phyloP scores from a whole-genome alignment of 2,888 invertebrate genomes.

The Fragum sueziense region DNA sequence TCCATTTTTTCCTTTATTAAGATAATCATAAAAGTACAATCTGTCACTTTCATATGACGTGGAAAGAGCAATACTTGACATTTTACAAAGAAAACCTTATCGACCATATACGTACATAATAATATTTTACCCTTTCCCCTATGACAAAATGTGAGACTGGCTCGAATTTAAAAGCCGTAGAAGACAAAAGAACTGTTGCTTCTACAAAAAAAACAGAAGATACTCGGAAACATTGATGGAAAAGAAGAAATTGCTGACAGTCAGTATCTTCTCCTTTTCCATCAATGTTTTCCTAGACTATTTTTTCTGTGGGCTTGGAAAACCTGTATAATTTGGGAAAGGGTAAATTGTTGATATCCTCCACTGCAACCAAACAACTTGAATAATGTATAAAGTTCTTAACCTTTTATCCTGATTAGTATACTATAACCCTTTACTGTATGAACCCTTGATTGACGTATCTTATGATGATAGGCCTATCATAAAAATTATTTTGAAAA shows the following conservation, averaged over 20 bases:
- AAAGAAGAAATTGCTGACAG: not conserved
- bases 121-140: too few species aligned
- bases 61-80: not conserved
- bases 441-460: too few species aligned
- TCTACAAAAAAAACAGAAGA: too few species aligned
- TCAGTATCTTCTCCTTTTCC: not conserved
- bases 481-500: too few species aligned
- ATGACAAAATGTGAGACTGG: too few species aligned
- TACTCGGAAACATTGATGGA: not conserved
- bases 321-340: too few species aligned
- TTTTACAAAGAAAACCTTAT: not conserved
- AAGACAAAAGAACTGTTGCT: too few species aligned
- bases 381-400: not conserved
- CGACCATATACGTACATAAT: not conserved
- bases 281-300: not conserved
- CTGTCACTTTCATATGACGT: not conserved
- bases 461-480: too few species aligned
- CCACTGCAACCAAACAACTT: not conserved
- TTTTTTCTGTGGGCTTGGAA: not conserved
- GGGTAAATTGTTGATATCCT: not conserved
- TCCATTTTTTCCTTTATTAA: too few species aligned
- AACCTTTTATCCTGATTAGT: not conserved
- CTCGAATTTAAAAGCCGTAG: too few species aligned
- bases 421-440: too few species aligned
- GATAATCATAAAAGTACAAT: too few species aligned